Conservation (phyloP, 92 coral and sea anemone genomes). For the Diadumene lineata region DNA sequence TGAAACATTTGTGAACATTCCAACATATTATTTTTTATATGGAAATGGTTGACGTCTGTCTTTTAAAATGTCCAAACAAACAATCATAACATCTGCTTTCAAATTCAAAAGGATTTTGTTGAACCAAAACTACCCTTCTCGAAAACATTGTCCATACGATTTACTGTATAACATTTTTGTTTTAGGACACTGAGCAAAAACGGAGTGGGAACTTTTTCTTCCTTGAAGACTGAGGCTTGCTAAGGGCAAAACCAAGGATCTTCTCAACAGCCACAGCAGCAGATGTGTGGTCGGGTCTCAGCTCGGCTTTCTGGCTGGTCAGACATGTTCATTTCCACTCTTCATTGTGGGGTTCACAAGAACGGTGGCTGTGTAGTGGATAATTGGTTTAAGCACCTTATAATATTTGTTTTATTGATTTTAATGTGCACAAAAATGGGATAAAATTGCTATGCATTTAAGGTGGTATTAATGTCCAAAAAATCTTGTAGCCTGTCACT, state of each 20-base stretch:
- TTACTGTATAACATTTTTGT: background rate
- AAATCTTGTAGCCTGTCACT: too few relatives aligned
- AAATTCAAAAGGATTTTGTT: too few relatives aligned
- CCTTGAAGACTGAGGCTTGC: constrained; percentile 77
- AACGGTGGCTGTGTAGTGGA: constrained; percentile 26
- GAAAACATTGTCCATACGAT: background rate
- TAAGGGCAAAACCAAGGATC: constrained; percentile 41
- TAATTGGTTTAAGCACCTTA: constrained; percentile 4
- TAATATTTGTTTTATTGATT: background rate
- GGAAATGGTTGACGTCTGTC: too few relatives aligned
- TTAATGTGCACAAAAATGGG: background rate
- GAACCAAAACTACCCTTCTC: background rate
- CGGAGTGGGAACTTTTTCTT: constrained; percentile 86
- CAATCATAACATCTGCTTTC: too few relatives aligned
- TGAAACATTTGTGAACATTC: too few relatives aligned
- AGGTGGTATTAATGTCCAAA: background rate
- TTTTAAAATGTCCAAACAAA: too few relatives aligned
- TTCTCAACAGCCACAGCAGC: constrained; percentile 18
- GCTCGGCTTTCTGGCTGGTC: background rate
- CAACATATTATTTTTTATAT: too few relatives aligned
- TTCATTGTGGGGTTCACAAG: constrained; percentile 9
- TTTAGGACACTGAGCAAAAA: constrained; percentile 90
- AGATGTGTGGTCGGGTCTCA: constrained; percentile 18
- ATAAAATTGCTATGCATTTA: background rate
- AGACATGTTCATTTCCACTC: background rate